Base-by-base conservation (phyloP, 2,797 vertebrate genomes). In the Ara ararauna region DNA sequence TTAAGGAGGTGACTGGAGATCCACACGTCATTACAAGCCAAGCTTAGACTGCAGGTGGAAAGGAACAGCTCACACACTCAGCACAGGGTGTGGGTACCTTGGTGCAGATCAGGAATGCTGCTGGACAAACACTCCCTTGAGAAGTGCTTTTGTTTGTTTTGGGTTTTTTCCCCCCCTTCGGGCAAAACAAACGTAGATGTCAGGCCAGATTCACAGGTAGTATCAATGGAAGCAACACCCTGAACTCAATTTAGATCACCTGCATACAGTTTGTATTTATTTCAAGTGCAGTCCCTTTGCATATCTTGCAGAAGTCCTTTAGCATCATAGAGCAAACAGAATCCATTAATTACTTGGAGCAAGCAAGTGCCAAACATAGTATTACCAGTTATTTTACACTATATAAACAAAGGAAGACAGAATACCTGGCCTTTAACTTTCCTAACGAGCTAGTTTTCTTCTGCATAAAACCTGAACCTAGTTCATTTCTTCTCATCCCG, bases 121-220 rank as follows among this genome's bases (percentile, higher is more conserved):
- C 93, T 92, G 97, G 95, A 97, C 97, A 97, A 97, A 97, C 96
- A 97, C 96, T 97, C 96, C 97, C 97, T 96, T 75, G 44, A 86
- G 12, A 83, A 87, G 61, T 8, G 42, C 90, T 95, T 87, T 85
- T 91, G 42, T 89, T 84, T 58, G 45, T 38, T 51, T 82, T 70
- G 34, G 40, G 6, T 2, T 27, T 44, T 60, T 60, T 24, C 15
- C 9, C 14, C 20, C 38, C 13, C 74, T 87, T 78, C 62, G 78
- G 50, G 65, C 80, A 79, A 94, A 92, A 75, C 51, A 54, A 90
- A 65, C 5, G 29, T 34, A 94, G 75, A 62, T 26, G 4, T 38
- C 61, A 48, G 71, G 72, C 34, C 75, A 83, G 50, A 92, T 80
- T 61, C 6, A 0, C 4, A 20, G 24, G 67, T 32, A 42, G 19